These are phyloP conservation scores for Takifugu rubripes DNA, from an alignment of 2,797 vertebrate genomes.

Conservation along the genomic window DNA sequence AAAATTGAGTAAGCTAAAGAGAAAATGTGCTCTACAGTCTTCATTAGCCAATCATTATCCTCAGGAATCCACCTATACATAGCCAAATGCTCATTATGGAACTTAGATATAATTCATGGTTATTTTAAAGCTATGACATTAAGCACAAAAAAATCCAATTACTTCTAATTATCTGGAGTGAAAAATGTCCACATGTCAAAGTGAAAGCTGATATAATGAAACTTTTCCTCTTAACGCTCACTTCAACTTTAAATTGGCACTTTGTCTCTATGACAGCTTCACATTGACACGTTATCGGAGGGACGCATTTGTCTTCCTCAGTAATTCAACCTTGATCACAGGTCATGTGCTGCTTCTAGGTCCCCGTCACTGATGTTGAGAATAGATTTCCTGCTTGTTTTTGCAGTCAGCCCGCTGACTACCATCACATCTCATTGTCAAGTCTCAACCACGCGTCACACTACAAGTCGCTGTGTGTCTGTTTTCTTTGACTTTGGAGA, in stretches of 20 bases:
- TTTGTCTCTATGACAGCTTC: constrained; percentile 18
- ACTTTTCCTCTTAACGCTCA: constrained; percentile 7
- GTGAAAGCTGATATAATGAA: constrained; percentile 37
- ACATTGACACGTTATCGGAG: constrained; percentile 31
- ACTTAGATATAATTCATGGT: constrained; percentile 21
- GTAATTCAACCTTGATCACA: constrained; percentile 31
- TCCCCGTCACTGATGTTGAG: constrained; percentile 34
- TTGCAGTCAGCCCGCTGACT: constrained; percentile 64
- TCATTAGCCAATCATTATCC: constrained; percentile 9
- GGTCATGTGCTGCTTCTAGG: constrained; percentile 46
- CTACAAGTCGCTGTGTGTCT: too few relatives aligned
- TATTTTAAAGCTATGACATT: constrained; percentile 31
- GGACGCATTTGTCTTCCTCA: constrained; percentile 18
- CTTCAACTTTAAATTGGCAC: constrained; percentile 16
- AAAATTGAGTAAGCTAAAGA: constrained; percentile 11
- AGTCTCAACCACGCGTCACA: constrained; percentile 37
- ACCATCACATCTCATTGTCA: constrained; percentile 56
- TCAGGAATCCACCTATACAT: not conserved
- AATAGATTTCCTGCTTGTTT: constrained; percentile 43
- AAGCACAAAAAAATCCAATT: constrained; percentile 26
- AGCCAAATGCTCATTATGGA: constrained; percentile 10
- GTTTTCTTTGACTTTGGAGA: constrained; percentile 14
- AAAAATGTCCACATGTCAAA: constrained; percentile 14
- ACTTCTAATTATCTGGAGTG: constrained; percentile 21
- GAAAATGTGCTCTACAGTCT: constrained; percentile 16